Evolutionary conservation across 2,888 invertebrate species (phyloP).

Genomic region (Idaea straminata): DNA sequence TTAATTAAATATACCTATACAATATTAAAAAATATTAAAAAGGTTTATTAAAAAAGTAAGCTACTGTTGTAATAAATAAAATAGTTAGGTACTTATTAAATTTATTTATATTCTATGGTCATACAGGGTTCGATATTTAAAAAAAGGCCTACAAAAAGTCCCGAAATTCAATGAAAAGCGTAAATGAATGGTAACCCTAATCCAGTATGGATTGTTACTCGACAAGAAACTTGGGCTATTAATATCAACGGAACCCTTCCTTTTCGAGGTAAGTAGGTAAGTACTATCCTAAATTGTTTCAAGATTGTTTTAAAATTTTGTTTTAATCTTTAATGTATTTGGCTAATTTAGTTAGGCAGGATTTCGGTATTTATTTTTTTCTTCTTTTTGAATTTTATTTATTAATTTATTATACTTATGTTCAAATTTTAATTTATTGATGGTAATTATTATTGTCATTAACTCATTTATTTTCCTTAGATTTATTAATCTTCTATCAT

Average conservation of each 20-base stretch:
- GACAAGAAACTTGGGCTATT: conserved; percentile 1
- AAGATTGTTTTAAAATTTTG: conserved; percentile 1
- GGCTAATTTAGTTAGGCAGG: not conserved
- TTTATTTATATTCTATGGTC: too few relatives aligned
- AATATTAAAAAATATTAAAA: too few relatives aligned
- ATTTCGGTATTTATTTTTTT: not conserved
- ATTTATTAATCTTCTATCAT: too few relatives aligned
- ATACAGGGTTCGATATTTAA: too few relatives aligned
- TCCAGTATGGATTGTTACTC: not conserved
- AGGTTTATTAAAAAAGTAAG: too few relatives aligned
- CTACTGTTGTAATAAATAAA: too few relatives aligned
- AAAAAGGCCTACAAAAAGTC: not conserved
- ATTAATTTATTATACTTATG: too few relatives aligned
- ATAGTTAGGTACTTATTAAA: too few relatives aligned
- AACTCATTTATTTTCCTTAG: too few relatives aligned
- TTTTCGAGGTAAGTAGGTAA: not conserved
- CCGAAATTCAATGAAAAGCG: not conserved
- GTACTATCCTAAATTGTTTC: not conserved
- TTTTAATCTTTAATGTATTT: not conserved
- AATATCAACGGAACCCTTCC: not conserved
- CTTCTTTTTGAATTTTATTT: not conserved
- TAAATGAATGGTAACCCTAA: not conserved
- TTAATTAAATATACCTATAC: too few relatives aligned
- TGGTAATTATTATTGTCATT: too few relatives aligned
- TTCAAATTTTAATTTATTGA: too few relatives aligned